Conservation (phyloP, 2,113 vertebrate genomes). For the Poeciliopsis turrubarensis region DNA sequence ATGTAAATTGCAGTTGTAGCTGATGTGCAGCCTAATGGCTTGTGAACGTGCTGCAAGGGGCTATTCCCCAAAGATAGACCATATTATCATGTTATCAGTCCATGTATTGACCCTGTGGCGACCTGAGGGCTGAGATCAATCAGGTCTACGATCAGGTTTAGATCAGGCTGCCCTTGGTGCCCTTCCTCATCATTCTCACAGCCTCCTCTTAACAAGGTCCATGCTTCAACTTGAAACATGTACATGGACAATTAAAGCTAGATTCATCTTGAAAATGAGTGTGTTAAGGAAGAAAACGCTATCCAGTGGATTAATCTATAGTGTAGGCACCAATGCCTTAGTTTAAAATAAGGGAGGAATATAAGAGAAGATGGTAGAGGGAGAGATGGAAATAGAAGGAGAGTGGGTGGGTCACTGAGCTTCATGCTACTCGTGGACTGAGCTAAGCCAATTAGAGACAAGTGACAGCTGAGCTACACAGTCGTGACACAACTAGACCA, state of each 20-base stretch:
- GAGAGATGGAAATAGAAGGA: constrained; percentile 20
- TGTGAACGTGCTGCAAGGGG: constrained; percentile 31
- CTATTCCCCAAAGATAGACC: constrained; percentile 50
- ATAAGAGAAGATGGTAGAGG: constrained; percentile 32
- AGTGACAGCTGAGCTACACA: constrained; percentile 77
- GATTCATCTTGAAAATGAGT: constrained; percentile 13
- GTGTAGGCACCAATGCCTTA: constrained; percentile 39
- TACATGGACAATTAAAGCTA: neutral
- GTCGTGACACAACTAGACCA: constrained; percentile 80
- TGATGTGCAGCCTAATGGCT: constrained; percentile 49
- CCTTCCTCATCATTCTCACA: constrained; percentile 34
- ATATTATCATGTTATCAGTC: constrained; percentile 62
- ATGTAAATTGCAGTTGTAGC: constrained; percentile 21
- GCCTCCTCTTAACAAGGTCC: constrained; percentile 9
- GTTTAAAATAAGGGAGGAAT: constrained; percentile 25
- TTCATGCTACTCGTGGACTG: constrained; percentile 65
- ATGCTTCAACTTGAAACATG: constrained; percentile 1
- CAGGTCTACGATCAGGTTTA: constrained; percentile 66
- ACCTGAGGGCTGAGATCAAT: constrained; percentile 71
- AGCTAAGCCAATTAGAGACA: constrained; percentile 80
- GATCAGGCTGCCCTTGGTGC: constrained; percentile 47
- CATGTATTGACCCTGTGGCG: constrained; percentile 53
- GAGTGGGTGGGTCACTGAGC: constrained; percentile 70
- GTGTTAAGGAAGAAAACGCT: neutral
- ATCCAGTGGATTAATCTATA: constrained; percentile 18